Evolutionary conservation across 1,140 invertebrate species (phyloP).

Genomic region (Papilio machaon): DNA sequence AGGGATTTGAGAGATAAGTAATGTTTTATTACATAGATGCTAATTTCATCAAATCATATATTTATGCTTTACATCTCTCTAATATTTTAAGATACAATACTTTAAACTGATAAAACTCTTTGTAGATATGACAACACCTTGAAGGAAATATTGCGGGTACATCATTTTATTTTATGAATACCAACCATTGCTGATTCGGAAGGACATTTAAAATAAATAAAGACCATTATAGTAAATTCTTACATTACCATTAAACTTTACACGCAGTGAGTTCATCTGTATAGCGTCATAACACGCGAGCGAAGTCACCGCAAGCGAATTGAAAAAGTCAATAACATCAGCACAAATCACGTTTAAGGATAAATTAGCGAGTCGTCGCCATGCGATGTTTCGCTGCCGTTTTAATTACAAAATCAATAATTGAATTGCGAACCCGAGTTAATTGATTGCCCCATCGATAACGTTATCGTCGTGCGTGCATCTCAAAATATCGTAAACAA

Average conservation of each 20-base stretch:
- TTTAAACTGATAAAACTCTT: no score
- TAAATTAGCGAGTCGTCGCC: slow-evolving; percentile 52
- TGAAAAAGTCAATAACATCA: slow-evolving; percentile 58
- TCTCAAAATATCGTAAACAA: slow-evolving; percentile 48
- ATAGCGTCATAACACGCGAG: slow-evolving; percentile 26
- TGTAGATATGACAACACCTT: not conserved
- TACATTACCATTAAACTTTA: slow-evolving; percentile 39
- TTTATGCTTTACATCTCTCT: no score
- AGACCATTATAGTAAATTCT: slow-evolving; percentile 13
- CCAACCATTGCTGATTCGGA: slow-evolving; percentile 20
- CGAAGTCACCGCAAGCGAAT: slow-evolving; percentile 25
- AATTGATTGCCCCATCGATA: slow-evolving; percentile 70
- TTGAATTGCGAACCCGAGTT: slow-evolving; percentile 64
- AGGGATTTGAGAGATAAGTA: no score
- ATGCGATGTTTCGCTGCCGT: slow-evolving; percentile 56
- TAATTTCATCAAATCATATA: no score
- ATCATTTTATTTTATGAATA: not conserved
- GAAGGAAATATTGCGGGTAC: not conserved
- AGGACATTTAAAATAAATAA: slow-evolving; percentile 13
- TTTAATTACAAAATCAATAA: slow-evolving; percentile 80
- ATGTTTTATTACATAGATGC: no score
- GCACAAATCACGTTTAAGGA: slow-evolving; percentile 49
- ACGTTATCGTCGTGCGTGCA: slow-evolving; percentile 59
- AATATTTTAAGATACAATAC: no score
- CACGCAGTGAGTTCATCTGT: slow-evolving; percentile 38